Base-by-base conservation (phyloP, 92 coral and sea anemone genomes). In the Scolanthus callimorphus region DNA sequence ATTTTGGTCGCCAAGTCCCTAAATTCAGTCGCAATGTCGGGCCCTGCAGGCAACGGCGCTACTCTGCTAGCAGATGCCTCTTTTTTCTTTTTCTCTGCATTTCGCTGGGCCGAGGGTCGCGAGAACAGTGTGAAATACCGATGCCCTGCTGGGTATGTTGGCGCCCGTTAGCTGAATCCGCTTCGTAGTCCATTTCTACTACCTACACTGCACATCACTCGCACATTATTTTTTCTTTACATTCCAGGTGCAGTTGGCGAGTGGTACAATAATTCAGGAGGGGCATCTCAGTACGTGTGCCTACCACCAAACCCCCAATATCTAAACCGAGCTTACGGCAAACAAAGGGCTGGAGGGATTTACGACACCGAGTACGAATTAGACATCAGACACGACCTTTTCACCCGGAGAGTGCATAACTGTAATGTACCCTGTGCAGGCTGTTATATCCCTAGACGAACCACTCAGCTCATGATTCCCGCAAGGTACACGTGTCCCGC, bases 401-500 rank as follows among this genome's bases (percentile, higher is more conserved):
- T 76, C 39, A 34, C 29, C 25, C 61, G 55, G 54, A 63, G 20
- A 0, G 57, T 62, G 54, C 57, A 68, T 3, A 70, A 82, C 51
- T 37, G 70, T 46, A 79, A 82, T 20, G 80, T 69, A 0, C 67
- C 85, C 2, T 83, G 90, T 20, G 76, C 73, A 17, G 85, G 63
- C 31, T 83, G 90, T 39, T 63, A 83, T 53, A 81, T 78, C 55
- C 49, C 11, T 39, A 63, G 76, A 39, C 80, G 90, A 30, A 72
- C 60, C 24, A 17, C 84, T 0, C 71, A 65, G 68, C 31, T 77
- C 31, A 77, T 78, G 84, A 60, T 83, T 8, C 81, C 90, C 44
- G 89, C 80, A 20, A 77, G 76, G 48, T 62, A 74, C 57, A 79
- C 70, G 25, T 85, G 91, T 56, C 82, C 91, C 10, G 11, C 71